Evolutionary conservation across 2,888 invertebrate genomes (phyloP).

Genomic region (Drosophila antonietae): DNA sequence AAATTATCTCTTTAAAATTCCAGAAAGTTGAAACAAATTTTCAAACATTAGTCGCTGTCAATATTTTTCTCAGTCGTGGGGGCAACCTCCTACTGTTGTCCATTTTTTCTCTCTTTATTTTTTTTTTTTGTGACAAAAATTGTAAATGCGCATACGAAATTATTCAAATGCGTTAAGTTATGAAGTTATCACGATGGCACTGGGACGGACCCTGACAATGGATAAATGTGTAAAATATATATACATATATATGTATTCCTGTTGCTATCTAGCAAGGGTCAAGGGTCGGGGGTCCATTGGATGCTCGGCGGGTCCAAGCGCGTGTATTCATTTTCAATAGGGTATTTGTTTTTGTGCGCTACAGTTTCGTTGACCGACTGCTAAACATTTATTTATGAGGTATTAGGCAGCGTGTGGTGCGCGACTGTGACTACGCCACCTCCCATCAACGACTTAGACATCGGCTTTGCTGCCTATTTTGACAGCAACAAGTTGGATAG

Average conservation of each 20-base stretch:
- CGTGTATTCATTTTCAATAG: conserved; percentile 58
- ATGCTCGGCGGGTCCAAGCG: conserved; percentile 30
- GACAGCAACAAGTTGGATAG: conserved; percentile 78
- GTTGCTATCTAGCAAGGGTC: conserved; percentile 12
- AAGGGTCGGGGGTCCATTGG: conserved; percentile 27
- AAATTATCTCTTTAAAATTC: conserved; percentile 43
- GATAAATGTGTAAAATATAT: conserved; percentile 10
- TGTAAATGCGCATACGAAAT: conserved; percentile 80
- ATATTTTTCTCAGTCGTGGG: conserved; percentile 48
- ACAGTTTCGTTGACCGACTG: conserved; percentile 73
- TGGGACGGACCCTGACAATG: conserved; percentile 68
- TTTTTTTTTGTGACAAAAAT: conserved; percentile 37
- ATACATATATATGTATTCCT: conserved; percentile 42
- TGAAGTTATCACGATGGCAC: conserved; percentile 82
- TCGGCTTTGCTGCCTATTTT: conserved; percentile 72
- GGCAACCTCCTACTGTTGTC: conserved; percentile 20
- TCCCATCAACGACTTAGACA: conserved; percentile 16
- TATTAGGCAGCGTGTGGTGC: conserved; percentile 69
- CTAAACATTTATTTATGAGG: conserved; percentile 75
- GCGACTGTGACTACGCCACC: conserved; percentile 15
- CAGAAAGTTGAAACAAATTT: conserved; percentile 37
- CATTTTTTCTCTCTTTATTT: conserved; percentile 9
- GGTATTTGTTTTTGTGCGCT: conserved; percentile 75
- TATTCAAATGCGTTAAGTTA: conserved; percentile 79
- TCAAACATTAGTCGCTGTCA: conserved; percentile 80